Evolutionary conservation across 2,113 vertebrate species (phyloP), one percentile per base, ranked within the genome.

Genomic region (Poeciliopsis occidentalis): DNA sequence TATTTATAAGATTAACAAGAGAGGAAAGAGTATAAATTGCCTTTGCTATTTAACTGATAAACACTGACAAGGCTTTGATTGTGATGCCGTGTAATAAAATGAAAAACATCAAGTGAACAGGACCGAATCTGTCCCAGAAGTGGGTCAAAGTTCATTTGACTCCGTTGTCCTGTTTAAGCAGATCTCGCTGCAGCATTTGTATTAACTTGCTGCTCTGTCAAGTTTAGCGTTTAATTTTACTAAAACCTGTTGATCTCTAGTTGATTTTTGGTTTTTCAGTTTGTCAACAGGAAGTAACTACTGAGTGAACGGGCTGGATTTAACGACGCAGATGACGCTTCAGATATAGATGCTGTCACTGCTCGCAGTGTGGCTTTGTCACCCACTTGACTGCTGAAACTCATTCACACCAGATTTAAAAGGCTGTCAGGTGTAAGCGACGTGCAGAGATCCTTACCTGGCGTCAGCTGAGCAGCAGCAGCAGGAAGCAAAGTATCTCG

Each of bases 121-220:
- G 3, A 41, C 12, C 19, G 34, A 17, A 7, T 6, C 51, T 10
- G 51, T 22, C 34, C 10, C 5, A 57, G 51, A 81, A 73, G 30
- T 75, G 64, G 81, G 85, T 83, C 79, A 88, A 83, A 84, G 89
- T 76, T 89, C 79, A 89, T n/a, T 51, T 2, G 8, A 8, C 8
- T 77, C 29, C 3, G 3, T 57, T 15, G 29, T 29, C 3, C 3
- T n/a, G 32, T 57, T 31, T 24, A 0, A 17, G 8, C 34, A 47
- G 0, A 41, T 72, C 4, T 26, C 62, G 5, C 30, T 12, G 26
- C 6, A 0, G 10, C 3, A 5, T 34, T 76, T n/a, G 8, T 4
- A 19, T 64, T 47, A 24, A 44, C 10, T 10, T 60, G 4, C 2
- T 26, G 19, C 10, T 22, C 54, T 24, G 30, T 22, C 8, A 30